Evolutionary conservation across 2,113 vertebrate species (phyloP), one percentile per base, ranked within the genome.

Genomic region (Ginglymostoma cirratum): DNA sequence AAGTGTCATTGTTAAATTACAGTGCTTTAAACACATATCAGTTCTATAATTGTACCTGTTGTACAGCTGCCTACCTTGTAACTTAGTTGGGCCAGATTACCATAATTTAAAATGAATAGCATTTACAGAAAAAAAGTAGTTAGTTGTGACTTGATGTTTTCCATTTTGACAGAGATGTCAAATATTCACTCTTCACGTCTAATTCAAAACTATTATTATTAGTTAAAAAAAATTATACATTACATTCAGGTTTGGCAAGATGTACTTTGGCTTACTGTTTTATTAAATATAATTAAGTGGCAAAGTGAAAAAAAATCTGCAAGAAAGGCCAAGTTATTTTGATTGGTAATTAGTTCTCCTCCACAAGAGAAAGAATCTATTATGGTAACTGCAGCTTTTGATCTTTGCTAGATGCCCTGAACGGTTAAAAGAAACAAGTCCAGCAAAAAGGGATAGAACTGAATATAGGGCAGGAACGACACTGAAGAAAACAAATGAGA

Each of bases 281-380:
- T 83, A 83, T 83, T 90, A 90, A 4, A 61, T 90, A 90, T 65
- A 90, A 90, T 90, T 90, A 90, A 90, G 34, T 10, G 55, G 52
- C 24, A 90, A 90, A 34, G 87, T 14, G 87, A 61, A 34, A 61
- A 27, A 65, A 90, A 52, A 61, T 1, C 87, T 34, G 80, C 38
- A 90, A 90, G 87, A 90, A 90, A 90, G 87, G 45, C 87, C n/a
- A 90, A 90, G 10, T 90, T 34, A 90, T 90, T 90, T 90, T 90
- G 87, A 90, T 61, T 61, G 87, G 55, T 5, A 52, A 90, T 61
- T 61, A 14, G 52, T 90, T 42, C 87, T 90, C 87, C 86, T 30
- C 86, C 3, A 30, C 17, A 10, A 2, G 30, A 15, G 52, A 24
- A 5, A 65, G 48, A 65, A 52, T 3, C 86, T 55, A 89, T 89